A percentile compares a stretch with the other conserved stretches of the same genome.
These are phyloP conservation scores for Meriones unguiculatus DNA, from an alignment of 2,113 vertebrate species.

Conservation along the genomic window DNA sequence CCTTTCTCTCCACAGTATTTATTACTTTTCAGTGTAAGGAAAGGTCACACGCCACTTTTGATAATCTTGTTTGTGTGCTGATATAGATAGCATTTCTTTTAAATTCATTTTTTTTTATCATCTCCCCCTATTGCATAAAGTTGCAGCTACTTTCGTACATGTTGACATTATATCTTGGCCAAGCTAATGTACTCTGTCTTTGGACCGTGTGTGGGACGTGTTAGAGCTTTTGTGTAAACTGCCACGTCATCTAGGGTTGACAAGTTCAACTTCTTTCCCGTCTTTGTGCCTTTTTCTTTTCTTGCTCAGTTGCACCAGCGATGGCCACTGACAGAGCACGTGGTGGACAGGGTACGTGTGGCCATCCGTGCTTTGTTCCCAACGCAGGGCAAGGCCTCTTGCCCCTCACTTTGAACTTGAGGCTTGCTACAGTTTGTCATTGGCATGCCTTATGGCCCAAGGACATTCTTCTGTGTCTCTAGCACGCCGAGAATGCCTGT, in stretches of 20 bases:
- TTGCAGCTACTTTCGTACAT: conserved; percentile 11
- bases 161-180: conserved; percentile 6
- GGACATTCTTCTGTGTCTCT: not conserved
- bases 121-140: not conserved
- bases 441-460: not conserved
- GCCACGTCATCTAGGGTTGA: not conserved
- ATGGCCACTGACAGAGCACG: not conserved
- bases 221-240: conserved; percentile 18
- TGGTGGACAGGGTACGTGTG: not conserved
- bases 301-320: not conserved
- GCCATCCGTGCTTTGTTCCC: not conserved
- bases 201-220: not conserved
- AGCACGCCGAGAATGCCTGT: not conserved
- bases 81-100: not conserved
- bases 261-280: not conserved
- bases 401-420: not conserved
- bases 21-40: conserved; percentile 18
- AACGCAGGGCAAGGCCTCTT: not conserved
- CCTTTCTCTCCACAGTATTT: not conserved
- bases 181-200: not conserved
- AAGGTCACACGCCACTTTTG: not conserved
- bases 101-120: not conserved
- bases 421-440: not conserved
- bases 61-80: conserved; percentile 7
- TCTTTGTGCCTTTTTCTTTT: conserved; percentile 5